Percentiles rank a stretch among this genome's conserved stretches.
These are phyloP conservation scores for Heptranchias perlo DNA, from an alignment of 2,113 vertebrate species.

Conservation along the genomic window DNA sequence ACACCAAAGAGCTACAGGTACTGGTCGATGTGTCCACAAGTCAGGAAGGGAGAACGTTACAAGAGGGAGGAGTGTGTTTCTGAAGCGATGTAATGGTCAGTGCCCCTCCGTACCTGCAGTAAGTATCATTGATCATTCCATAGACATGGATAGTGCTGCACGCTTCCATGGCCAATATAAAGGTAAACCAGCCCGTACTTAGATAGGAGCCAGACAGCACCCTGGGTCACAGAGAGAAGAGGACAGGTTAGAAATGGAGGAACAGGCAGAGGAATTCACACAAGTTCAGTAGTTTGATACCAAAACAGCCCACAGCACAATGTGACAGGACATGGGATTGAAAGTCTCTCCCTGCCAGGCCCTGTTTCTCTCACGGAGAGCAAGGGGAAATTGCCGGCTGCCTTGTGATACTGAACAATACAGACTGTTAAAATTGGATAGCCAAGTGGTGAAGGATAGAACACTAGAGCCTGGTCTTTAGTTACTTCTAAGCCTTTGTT, in stretches of 20 bases:
- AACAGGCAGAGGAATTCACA: neutral
- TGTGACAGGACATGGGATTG: neutral
- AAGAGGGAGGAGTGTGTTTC: neutral
- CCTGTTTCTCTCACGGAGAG: neutral
- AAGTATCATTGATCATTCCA: slow-evolving; percentile 97
- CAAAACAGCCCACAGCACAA: neutral
- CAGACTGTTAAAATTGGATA: too few species aligned
- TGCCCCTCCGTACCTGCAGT: slow-evolving; percentile 76
- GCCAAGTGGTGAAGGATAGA: too few species aligned
- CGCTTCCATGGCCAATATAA: slow-evolving; percentile 94
- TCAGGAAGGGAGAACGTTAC: neutral
- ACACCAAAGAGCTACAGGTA: too few species aligned
- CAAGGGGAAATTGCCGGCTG: too few species aligned
- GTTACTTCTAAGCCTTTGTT: too few species aligned
- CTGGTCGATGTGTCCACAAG: too few species aligned
- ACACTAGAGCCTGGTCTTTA: too few species aligned
- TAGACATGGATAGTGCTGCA: slow-evolving; percentile 92
- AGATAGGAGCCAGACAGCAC: slow-evolving; percentile 84
- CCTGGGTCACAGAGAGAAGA: slow-evolving; percentile 52
- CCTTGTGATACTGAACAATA: neutral
- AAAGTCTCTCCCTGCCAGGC: neutral
- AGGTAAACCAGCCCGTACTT: slow-evolving; percentile 94
- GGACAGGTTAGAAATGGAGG: neutral
- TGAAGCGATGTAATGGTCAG: neutral
- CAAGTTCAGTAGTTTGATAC: neutral